These are phyloP conservation scores for Elegia similella DNA, from an alignment of 2,888 invertebrate species.

Conservation along the genomic window DNA sequence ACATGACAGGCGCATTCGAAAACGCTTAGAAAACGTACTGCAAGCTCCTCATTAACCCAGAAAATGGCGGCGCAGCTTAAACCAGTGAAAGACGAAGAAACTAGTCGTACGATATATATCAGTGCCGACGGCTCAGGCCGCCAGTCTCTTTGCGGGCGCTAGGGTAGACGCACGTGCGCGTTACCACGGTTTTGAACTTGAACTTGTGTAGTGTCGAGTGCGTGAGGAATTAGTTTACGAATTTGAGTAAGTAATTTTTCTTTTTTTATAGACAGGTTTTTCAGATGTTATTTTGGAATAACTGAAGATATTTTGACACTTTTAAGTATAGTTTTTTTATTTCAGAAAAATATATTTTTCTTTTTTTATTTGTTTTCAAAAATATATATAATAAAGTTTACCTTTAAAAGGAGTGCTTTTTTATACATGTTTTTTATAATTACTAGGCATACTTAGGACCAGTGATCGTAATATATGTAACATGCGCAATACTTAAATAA, in stretches of 20 bases:
- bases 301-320: too few relatives aligned
- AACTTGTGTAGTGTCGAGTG: slow-evolving; percentile 48
- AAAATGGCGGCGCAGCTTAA: slow-evolving; percentile 59
- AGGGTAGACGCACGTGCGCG: slow-evolving; percentile 42
- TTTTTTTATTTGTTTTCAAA: too few relatives aligned
- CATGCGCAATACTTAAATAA: too few relatives aligned
- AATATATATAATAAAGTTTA: too few relatives aligned
- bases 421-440: too few relatives aligned
- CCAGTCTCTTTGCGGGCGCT: slow-evolving; percentile 52
- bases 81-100: slow-evolving; percentile 77
- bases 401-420: too few relatives aligned
- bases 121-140: slow-evolving; percentile 40
- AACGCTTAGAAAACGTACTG: slow-evolving; percentile 72
- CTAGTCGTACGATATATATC: slow-evolving; percentile 76
- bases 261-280: slow-evolving; percentile 18
- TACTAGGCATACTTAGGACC: too few relatives aligned
- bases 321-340: too few relatives aligned
- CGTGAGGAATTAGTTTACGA: slow-evolving; percentile 42
- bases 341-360: too few relatives aligned
- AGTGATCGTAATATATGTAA: too few relatives aligned
- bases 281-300: too few relatives aligned
- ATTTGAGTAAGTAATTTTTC: slow-evolving; percentile 45
- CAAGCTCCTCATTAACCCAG: slow-evolving; percentile 78
- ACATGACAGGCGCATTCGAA: slow-evolving; percentile 64
- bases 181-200: slow-evolving; percentile 35